A percentile compares a stretch with the other conserved stretches of the same genome.
phyloP scores from a whole-genome alignment of 53 echinoderm and acorn worm species.

The Echinarachnius parma region DNA sequence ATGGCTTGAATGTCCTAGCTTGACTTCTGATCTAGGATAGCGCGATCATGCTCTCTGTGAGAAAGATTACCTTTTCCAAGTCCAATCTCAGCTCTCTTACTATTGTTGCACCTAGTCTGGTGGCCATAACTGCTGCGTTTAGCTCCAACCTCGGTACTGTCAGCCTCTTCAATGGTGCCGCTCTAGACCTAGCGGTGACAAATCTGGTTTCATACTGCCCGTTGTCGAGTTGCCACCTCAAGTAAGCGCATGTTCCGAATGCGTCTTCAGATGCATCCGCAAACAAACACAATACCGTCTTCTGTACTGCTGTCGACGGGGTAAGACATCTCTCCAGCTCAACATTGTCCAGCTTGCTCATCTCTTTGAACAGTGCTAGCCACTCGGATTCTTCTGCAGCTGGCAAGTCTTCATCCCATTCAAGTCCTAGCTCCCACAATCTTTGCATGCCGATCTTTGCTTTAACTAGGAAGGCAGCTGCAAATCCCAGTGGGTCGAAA shows the following conservation, averaged over 20 bases:
- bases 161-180: slow-evolving; percentile 24
- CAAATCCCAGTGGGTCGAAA: slow-evolving; percentile 57
- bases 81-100: slow-evolving; percentile 10
- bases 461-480: slow-evolving; percentile 40
- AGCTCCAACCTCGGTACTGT: slow-evolving; percentile 34
- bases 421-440: slow-evolving; percentile 44
- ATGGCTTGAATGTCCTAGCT: slow-evolving; percentile 36
- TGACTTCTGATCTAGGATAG: slow-evolving; percentile 15
- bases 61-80: slow-evolving; percentile 12
- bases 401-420: slow-evolving; percentile 31
- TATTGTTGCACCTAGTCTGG: slow-evolving; percentile 19
- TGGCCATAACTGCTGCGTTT: slow-evolving; percentile 34
- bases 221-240: slow-evolving; percentile 15
- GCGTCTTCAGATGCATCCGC: slow-evolving; percentile 43
- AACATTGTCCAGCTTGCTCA: slow-evolving; percentile 9
- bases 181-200: slow-evolving; percentile 16
- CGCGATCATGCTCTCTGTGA: slow-evolving; percentile 39
- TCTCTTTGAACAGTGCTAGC: slow-evolving; percentile 24
- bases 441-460: slow-evolving; percentile 51
- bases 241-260: slow-evolving; percentile 33
- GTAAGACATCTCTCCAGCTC: slow-evolving; percentile 15
- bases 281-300: slow-evolving; percentile 10
- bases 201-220: neutral
- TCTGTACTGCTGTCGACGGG: slow-evolving; percentile 1
- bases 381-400: neutral